Evolutionary conservation across 2,888 invertebrate genomes (phyloP), one percentile per base, ranked within the genome.

Genomic region (Kryphioiulus occultus): DNA sequence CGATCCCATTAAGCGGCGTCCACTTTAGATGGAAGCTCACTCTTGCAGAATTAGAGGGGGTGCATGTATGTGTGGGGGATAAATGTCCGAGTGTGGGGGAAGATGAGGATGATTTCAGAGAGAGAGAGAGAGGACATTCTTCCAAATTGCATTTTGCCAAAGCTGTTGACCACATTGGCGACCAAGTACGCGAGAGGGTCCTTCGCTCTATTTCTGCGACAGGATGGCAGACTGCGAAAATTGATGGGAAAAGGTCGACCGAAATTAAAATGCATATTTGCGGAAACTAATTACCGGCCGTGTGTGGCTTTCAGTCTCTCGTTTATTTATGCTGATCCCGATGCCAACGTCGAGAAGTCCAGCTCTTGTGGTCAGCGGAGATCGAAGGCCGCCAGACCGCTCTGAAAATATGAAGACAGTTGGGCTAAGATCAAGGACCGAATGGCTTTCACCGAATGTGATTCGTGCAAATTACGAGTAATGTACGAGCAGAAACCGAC

Each of bases 221-320:
- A 3, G 17, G 44, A 10, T 44, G 44, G 44, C 44, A 44, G 35
- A 10, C 26, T 68, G 19, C 68, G 4, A 68, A 9, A 68, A 68
- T 68, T n/a, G 53, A 68, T 68, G 68, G 68, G 26, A 68, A 59
- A 17, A 59, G 19, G 53, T 59, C 53, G 53, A 59, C n/a, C 68
- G 26, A 68, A 68, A 68, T 68, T 68, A 68, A 68, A 68, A 68
- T 68, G 68, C 68, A 68, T 68, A 68, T 68, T 68, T 68, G 68
- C 68, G 68, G 68, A 68, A 68, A 68, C 68, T 68, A 68, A 68
- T 68, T 68, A 68, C 68, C 7, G 68, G 26, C 26, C 12, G 68
- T 68, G 68, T 68, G 68, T 26, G 68, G 68, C 3, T 68, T 68
- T 68, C 68, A 68, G 68, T 26, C 26, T 68, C 10, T 22, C 1